These are phyloP conservation scores for Peromyscus californicus DNA, from an alignment of 2,113 vertebrate genomes.

Conservation along the genomic window DNA sequence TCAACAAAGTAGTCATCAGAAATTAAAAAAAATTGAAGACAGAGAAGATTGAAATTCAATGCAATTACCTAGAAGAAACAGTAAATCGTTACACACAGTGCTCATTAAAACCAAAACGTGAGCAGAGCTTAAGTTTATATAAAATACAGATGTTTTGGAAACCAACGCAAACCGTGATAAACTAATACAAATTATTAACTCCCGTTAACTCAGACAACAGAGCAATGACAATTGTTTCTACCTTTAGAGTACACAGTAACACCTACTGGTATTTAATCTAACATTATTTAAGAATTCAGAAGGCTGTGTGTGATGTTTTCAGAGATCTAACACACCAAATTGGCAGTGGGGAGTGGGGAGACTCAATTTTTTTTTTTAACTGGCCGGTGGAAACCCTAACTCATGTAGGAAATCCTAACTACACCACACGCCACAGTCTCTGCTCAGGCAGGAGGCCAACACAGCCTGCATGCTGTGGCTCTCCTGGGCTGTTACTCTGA, in stretches of 20 bases:
- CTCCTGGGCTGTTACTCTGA: background rate
- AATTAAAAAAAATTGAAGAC: background rate
- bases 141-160: background rate
- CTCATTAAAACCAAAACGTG: background rate
- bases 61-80: constrained; percentile 33
- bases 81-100: background rate
- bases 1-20: background rate
- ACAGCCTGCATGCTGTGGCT: background rate
- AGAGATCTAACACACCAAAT: background rate
- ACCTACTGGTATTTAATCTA: background rate
- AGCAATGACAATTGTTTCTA: background rate
- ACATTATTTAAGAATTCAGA: background rate
- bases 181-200: background rate
- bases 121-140: background rate
- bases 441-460: background rate
- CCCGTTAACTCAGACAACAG: background rate
- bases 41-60: background rate
- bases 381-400: background rate
- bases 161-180: background rate
- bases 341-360: background rate
- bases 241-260: background rate
- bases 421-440: background rate
- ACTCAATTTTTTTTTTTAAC: background rate
- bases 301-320: background rate
- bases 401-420: background rate